Percentiles rank a stretch among this genome's conserved stretches.
Conservation (phyloP, 1,140 invertebrate genomes). For the Lordiphosa stackelbergi region DNA sequence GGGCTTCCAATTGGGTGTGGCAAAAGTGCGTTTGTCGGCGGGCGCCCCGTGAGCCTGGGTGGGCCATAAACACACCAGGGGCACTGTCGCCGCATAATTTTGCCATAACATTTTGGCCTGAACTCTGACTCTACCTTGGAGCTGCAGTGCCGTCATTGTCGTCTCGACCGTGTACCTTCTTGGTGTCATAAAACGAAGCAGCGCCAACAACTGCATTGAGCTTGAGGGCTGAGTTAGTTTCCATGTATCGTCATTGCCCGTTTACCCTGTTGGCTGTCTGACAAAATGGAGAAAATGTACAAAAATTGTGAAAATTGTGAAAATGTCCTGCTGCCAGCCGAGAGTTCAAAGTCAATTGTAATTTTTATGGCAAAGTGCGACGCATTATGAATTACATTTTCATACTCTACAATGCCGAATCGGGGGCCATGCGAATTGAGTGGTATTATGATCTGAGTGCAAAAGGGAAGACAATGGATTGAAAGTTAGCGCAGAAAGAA, state of each 20-base stretch:
- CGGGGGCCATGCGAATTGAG: neutral
- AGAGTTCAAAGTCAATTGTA: slow-evolving; percentile 72
- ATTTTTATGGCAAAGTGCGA: slow-evolving; percentile 68
- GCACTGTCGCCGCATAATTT: slow-evolving; percentile 67
- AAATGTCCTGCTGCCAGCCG: slow-evolving; percentile 60
- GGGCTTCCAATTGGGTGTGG: slow-evolving; percentile 1
- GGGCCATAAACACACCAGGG: slow-evolving; percentile 71
- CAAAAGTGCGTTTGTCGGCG: slow-evolving; percentile 61
- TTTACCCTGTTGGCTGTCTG: slow-evolving; percentile 56
- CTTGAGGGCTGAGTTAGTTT: slow-evolving; percentile 51
- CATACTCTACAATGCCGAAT: slow-evolving; percentile 20
- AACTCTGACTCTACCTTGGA: slow-evolving; percentile 51
- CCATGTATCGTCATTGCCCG: slow-evolving; percentile 41
- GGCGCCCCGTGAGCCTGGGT: slow-evolving; percentile 36
- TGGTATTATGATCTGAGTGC: neutral
- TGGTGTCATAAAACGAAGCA: slow-evolving; percentile 68
- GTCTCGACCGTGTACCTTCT: slow-evolving; percentile 60
- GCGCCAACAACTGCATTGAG: slow-evolving; percentile 43
- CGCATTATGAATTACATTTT: slow-evolving; percentile 56
- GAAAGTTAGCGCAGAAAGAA: neutral
- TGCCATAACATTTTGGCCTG: slow-evolving; percentile 66
- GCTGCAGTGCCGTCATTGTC: slow-evolving; percentile 47
- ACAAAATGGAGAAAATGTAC: slow-evolving; percentile 52
- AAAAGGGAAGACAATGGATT: too few relatives aligned
- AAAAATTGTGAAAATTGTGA: slow-evolving; percentile 40